Percentiles rank a stretch among this genome's conserved stretches.
Evolutionary conservation across 2,113 vertebrate species (phyloP).

Genomic region (Nanorana parkeri): DNA sequence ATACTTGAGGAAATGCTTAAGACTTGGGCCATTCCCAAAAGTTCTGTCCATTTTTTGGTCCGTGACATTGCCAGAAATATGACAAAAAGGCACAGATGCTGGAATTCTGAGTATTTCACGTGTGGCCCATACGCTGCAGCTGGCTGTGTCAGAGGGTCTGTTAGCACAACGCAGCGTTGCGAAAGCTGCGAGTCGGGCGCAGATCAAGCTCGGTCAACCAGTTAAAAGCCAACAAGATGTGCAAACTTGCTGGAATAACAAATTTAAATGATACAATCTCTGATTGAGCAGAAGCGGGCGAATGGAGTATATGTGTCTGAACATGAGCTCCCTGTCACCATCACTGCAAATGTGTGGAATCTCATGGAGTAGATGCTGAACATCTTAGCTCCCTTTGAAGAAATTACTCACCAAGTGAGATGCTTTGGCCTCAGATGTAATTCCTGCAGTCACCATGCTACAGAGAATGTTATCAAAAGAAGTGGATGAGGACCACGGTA

Average conservation of each 20-base stretch:
- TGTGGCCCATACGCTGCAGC: conserved; percentile 1
- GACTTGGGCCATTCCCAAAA: background rate
- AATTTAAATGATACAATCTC: background rate
- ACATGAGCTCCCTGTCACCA: background rate
- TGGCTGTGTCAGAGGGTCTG: background rate
- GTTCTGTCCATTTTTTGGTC: background rate
- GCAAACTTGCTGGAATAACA: background rate
- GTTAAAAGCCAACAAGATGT: background rate
- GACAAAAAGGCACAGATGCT: background rate
- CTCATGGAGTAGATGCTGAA: background rate
- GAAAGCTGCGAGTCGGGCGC: background rate
- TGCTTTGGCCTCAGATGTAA: no score
- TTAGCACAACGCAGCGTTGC: background rate
- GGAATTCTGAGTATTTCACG: background rate
- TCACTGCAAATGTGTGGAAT: background rate
- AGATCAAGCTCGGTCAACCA: no score
- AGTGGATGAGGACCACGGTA: no score
- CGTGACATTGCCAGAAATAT: background rate
- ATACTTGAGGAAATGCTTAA: background rate
- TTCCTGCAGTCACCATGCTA: no score
- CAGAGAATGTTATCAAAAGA: no score
- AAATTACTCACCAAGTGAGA: background rate
- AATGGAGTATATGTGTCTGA: background rate
- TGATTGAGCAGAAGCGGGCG: background rate
- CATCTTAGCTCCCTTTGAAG: background rate